Conservation (phyloP, 1,140 invertebrate genomes). For the Drosophila novamexicana region DNA sequence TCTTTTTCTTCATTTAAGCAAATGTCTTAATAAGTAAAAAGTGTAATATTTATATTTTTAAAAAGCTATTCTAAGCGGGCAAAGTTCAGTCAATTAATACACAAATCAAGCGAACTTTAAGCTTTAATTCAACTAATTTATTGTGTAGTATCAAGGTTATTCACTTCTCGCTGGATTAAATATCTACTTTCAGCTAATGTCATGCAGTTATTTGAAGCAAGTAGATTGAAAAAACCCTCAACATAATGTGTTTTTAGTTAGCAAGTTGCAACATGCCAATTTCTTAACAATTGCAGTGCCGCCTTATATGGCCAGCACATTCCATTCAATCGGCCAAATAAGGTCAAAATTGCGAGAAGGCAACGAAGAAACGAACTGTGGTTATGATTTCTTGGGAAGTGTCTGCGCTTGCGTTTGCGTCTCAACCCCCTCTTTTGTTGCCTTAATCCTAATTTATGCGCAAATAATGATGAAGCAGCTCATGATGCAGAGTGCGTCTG, state of each 20-base stretch:
- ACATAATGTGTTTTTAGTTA: conserved; percentile 19
- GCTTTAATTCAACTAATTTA: too few species aligned
- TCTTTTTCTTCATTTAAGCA: too few species aligned
- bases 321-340: conserved; percentile 61
- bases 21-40: too few species aligned
- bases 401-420: conserved; percentile 5
- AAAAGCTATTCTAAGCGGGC: too few species aligned
- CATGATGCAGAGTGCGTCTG: conserved; percentile 33
- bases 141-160: neutral
- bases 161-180: neutral
- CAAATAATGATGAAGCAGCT: conserved; percentile 75
- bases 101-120: too few species aligned
- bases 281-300: conserved; percentile 46
- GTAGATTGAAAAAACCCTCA: neutral
- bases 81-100: too few species aligned
- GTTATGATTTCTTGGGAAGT: conserved; percentile 71
- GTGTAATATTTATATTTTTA: too few species aligned
- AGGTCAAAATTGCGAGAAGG: conserved; percentile 70
- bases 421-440: neutral
- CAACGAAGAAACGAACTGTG: conserved; percentile 18
- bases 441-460: conserved; percentile 81
- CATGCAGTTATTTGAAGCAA: neutral
- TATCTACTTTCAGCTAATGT: conserved; percentile 13
- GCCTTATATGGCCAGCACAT: conserved; percentile 57
- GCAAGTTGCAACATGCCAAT: conserved; percentile 20